Percentiles rank a stretch among this genome's conserved stretches.
These are phyloP conservation scores for Drosophila tristis DNA, from an alignment of 1,140 invertebrate species.

Conservation along the genomic window DNA sequence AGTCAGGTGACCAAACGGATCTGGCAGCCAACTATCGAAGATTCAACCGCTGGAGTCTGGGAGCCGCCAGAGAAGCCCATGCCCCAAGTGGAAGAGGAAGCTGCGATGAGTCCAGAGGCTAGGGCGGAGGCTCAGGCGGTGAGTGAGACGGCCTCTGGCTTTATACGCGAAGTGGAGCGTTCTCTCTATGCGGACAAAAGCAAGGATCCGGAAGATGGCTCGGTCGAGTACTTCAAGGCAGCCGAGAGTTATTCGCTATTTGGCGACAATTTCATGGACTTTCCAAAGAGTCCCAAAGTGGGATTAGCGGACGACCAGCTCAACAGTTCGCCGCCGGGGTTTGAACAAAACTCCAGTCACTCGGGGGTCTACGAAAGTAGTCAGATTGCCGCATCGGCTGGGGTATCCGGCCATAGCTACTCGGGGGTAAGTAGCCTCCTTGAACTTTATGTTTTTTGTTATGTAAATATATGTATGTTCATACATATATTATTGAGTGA, in stretches of 20 bases:
- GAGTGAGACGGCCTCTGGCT: conserved; percentile 9
- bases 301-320: background rate
- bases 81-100: too few relatives aligned
- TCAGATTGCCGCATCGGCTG: background rate
- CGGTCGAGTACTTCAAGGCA: conserved; percentile 64
- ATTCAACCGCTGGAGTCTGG: too few relatives aligned
- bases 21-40: too few relatives aligned
- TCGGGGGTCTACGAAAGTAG: conserved; percentile 28
- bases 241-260: conserved; percentile 68
- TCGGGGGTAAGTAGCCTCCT: conserved; percentile 6
- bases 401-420: background rate
- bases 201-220: conserved; percentile 58
- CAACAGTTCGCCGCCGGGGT: conserved; percentile 32
- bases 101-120: too few relatives aligned
- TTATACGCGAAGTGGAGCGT: conserved; percentile 47
- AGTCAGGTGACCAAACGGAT: too few relatives aligned
- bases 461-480: too few relatives aligned
- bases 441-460: too few relatives aligned
- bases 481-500: too few relatives aligned
- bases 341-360: conserved; percentile 29
- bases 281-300: conserved; percentile 38
- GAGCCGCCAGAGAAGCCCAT: too few relatives aligned
- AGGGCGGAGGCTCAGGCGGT: background rate
- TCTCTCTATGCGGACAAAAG: conserved; percentile 52
- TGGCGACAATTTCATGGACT: conserved; percentile 57